A percentile compares a stretch with the other conserved stretches of the same genome.
Conservation (phyloP, 2,888 invertebrate species). For the Pammene fasciana region DNA sequence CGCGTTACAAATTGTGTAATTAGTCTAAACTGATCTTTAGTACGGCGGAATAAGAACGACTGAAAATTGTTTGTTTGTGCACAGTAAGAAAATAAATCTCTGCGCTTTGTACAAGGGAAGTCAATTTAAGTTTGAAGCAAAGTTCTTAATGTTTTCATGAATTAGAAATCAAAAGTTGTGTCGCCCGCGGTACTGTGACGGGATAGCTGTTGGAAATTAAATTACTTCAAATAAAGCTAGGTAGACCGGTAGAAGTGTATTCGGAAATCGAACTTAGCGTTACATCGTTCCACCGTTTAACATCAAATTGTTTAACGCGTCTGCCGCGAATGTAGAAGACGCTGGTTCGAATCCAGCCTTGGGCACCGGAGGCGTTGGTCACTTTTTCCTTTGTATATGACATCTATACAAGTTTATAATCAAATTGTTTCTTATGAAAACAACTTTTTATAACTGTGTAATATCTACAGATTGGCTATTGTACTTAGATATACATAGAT, state of each 20-base stretch:
- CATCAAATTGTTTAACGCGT: no score
- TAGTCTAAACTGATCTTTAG: constrained; percentile 29
- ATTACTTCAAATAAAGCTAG: constrained; percentile 7
- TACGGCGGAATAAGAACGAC: constrained; percentile 29
- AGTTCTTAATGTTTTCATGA: constrained; percentile 66
- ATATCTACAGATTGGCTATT: no score
- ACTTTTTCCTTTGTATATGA: no score
- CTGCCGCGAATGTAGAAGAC: no score
- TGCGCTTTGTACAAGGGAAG: constrained; percentile 60
- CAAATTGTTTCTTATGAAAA: no score
- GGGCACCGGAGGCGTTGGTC: no score
- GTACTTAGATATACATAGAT: no score
- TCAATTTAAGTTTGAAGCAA: constrained; percentile 64
- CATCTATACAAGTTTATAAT: no score
- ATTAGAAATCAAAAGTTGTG: constrained; percentile 55
- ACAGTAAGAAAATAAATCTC: constrained; percentile 46
- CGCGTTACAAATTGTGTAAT: constrained; percentile 22
- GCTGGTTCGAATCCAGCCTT: no score
- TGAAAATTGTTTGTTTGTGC: neutral
- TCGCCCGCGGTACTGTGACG: constrained; percentile 19
- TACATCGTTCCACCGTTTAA: neutral
- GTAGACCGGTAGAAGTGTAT: neutral
- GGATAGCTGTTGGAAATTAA: constrained; percentile 23
- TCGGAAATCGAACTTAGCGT: neutral
- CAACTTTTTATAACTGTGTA: no score